These are phyloP conservation scores for Lochmaea crataegi DNA, from an alignment of 2,888 invertebrate species.

Conservation along the genomic window DNA sequence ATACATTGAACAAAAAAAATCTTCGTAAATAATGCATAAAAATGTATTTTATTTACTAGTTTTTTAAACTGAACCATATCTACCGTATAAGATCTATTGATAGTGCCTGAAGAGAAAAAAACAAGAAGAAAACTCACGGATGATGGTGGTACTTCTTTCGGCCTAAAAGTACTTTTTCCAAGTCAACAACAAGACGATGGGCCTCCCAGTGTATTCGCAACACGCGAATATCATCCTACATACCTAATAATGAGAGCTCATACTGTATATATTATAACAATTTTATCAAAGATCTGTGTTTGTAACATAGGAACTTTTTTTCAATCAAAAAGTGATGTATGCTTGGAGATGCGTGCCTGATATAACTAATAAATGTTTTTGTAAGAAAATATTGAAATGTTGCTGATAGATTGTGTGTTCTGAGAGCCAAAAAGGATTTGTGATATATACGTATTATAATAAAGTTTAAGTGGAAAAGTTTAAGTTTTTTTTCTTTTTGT, in stretches of 20 bases:
- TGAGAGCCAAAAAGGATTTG: conserved; percentile 80
- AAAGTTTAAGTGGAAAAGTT: conserved; percentile 59
- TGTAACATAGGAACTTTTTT: conserved; percentile 59
- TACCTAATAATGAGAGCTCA: conserved; percentile 59
- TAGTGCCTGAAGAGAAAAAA: conserved; percentile 62
- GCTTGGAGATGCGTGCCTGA: conserved; percentile 58
- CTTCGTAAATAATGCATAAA: conserved; percentile 62
- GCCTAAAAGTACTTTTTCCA: conserved; percentile 49
- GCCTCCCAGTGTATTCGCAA: conserved; percentile 51
- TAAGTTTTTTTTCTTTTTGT: conserved; percentile 55
- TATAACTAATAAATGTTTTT: conserved; percentile 62
- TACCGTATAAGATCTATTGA: conserved; percentile 60
- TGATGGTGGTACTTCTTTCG: conserved; percentile 51
- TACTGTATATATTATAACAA: conserved; percentile 63
- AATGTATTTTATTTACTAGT: conserved; percentile 65
- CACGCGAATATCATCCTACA: conserved; percentile 48
- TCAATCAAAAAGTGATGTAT: conserved; percentile 61
- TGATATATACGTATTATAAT: conserved; percentile 77
- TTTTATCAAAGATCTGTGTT: conserved; percentile 64
- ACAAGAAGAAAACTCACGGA: conserved; percentile 40
- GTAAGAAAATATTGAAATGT: conserved; percentile 61
- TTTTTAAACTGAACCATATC: conserved; percentile 66
- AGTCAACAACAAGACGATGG: conserved; percentile 43
- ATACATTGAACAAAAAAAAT: conserved; percentile 64
- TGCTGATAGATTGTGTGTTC: conserved; percentile 74